Percentiles rank a stretch among this genome's conserved stretches.
Evolutionary conservation across 2,113 vertebrate species (phyloP).

Genomic region (Nycticryphes semicollaris): DNA sequence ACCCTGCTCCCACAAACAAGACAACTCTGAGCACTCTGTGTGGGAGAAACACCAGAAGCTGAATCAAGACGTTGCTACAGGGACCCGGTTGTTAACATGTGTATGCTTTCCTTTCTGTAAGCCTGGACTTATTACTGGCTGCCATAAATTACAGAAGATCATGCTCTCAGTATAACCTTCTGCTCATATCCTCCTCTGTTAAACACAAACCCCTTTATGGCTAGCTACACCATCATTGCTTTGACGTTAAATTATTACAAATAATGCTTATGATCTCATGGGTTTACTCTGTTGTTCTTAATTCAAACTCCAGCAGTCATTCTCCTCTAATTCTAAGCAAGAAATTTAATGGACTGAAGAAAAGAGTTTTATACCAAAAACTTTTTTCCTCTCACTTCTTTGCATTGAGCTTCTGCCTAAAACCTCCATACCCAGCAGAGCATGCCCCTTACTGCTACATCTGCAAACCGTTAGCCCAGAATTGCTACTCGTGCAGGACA

Average conservation of each 20-base stretch:
- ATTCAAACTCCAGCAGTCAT: background rate
- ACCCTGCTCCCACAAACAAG: background rate
- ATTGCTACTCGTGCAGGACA: background rate
- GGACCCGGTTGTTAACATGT: background rate
- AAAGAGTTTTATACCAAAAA: background rate
- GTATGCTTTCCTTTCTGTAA: background rate
- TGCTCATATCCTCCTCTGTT: background rate
- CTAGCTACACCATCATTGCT: background rate
- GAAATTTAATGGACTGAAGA: background rate
- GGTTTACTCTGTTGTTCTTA: background rate
- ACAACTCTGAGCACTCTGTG: background rate
- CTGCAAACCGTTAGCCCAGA: background rate
- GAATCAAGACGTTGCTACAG: background rate
- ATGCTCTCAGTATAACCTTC: background rate
- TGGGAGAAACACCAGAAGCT: background rate
- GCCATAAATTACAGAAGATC: slow-evolving; percentile 17
- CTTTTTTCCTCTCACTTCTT: background rate
- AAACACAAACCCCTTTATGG: background rate
- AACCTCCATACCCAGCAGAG: background rate
- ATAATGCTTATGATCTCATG: background rate
- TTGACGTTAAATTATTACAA: background rate
- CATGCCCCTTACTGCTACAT: background rate
- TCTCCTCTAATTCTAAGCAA: background rate
- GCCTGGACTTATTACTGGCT: background rate
- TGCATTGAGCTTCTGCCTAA: background rate